phyloP scores from a whole-genome alignment of 2,888 invertebrate species.

The Phlogophora meticulosa region DNA sequence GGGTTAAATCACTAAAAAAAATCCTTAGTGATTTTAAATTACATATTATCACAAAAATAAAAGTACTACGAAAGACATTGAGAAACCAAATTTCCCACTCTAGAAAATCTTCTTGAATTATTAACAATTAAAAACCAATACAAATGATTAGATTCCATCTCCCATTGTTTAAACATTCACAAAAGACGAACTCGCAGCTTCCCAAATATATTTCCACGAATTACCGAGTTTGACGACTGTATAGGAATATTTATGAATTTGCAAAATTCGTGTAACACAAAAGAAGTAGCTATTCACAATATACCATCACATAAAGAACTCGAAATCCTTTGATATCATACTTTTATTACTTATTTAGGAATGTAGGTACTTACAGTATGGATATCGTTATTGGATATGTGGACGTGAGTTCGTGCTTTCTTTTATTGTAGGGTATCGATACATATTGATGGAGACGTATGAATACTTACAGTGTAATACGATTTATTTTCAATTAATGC shows the following conservation, averaged over 20 bases:
- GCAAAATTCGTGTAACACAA: slow-evolving; percentile 69
- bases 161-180: slow-evolving; percentile 58
- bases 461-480: background rate
- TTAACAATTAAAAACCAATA: slow-evolving; percentile 38
- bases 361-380: slow-evolving; percentile 50
- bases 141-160: slow-evolving; percentile 37
- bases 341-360: slow-evolving; percentile 67
- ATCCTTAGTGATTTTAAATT: no score
- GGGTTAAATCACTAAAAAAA: no score
- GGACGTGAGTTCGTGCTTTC: slow-evolving; percentile 51
- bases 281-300: slow-evolving; percentile 70
- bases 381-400: slow-evolving; percentile 56
- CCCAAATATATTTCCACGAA: slow-evolving; percentile 53
- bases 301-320: slow-evolving; percentile 72
- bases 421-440: slow-evolving; percentile 49
- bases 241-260: slow-evolving; percentile 71
- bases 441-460: slow-evolving; percentile 22
- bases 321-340: slow-evolving; percentile 78
- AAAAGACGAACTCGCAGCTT: slow-evolving; percentile 49
- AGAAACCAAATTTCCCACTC: slow-evolving; percentile 8
- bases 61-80: slow-evolving; percentile 9
- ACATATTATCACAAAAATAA: no score
- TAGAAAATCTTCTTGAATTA: slow-evolving; percentile 11
- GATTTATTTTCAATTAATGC: background rate
- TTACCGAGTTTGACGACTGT: slow-evolving; percentile 62